Base-by-base conservation (phyloP, 2,113 vertebrate species). In the Channa argus region DNA sequence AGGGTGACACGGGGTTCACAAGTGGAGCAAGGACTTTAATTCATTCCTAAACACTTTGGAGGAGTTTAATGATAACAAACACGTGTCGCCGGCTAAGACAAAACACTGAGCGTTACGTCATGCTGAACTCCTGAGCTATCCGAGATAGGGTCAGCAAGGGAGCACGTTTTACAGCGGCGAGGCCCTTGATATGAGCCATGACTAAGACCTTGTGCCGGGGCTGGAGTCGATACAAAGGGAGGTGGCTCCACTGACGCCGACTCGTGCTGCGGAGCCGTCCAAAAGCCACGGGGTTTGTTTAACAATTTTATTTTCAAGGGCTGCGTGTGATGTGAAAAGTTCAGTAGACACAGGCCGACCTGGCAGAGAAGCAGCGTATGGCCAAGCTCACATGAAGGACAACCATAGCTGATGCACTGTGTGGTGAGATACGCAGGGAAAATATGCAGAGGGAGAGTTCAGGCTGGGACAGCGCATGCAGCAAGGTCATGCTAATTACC, bases 31-130 rank as follows among this genome's bases (percentile, higher is more conserved):
- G 65, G 71, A 86, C 79, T 84, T 89, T 81, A 87, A 92, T 94
- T 92, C 90, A 89, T 75, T 71, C 79, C 82, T 79, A 89, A 89
- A 90, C 76, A 75, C 69, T 73, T 71, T 13, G 5, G 67, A 89
- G 80, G 68, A 85, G 46, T 72, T 80, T 59, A 71, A 62, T 74
- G 81, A 93, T 92, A 88, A 91, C 87, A 90, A 93, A 86, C 93
- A 94, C 82, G 86, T 91, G 91, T 93, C 74, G 41, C 34, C 43
- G 2, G 8, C 63, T 66, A 59, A 78, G 64, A 88, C 74, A 76
- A 72, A 86, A 78, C 12, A 78, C 44, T 13, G 8, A 53, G 71
- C 55, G 55, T 83, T 71, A 81, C 76, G 73, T 93, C 87, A 91
- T 58, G 63, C 24, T 79, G 82, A 90, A 75, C 80, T 67, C 62